Evolutionary conservation across 2,888 invertebrate genomes (phyloP).

Genomic region (Nudaria mundana): DNA sequence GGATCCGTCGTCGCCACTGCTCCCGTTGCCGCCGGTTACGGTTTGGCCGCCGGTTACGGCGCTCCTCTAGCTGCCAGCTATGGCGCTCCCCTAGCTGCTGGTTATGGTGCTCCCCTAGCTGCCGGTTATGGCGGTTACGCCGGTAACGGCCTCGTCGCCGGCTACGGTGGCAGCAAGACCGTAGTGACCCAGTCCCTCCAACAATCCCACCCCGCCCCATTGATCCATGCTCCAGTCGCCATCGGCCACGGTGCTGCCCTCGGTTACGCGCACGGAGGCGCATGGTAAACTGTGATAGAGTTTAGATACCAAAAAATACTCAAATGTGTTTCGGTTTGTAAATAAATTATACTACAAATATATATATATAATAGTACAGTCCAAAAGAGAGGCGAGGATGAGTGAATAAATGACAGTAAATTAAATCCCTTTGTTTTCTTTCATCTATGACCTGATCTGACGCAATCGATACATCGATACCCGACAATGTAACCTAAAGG

Average conservation of each 20-base stretch:
- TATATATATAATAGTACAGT: slow-evolving; percentile 56
- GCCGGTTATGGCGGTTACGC: slow-evolving; percentile 29
- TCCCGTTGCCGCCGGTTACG: slow-evolving; percentile 28
- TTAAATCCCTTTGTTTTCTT: slow-evolving; percentile 27
- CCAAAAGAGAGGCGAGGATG: slow-evolving; percentile 71
- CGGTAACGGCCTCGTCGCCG: slow-evolving; percentile 34
- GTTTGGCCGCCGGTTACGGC: slow-evolving; percentile 26
- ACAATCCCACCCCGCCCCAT: slow-evolving; percentile 65
- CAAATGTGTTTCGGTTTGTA: slow-evolving; percentile 65
- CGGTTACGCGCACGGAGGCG: slow-evolving; percentile 38
- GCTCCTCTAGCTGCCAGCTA: slow-evolving; percentile 37
- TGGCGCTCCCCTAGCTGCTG: slow-evolving; percentile 39
- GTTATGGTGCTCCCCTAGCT: slow-evolving; percentile 30
- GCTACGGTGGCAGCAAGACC: slow-evolving; percentile 44
- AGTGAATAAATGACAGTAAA: slow-evolving; percentile 74
- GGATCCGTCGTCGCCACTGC: slow-evolving; percentile 35
- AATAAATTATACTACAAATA: slow-evolving; percentile 64
- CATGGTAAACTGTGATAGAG: slow-evolving; percentile 75
- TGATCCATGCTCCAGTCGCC: slow-evolving; percentile 31
- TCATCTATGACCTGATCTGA: slow-evolving; percentile 4
- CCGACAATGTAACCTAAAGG: slow-evolving; percentile 3
- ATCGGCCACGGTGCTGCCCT: slow-evolving; percentile 38
- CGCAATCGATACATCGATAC: slow-evolving; percentile 6
- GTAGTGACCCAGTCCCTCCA: slow-evolving; percentile 61
- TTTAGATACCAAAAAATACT: slow-evolving; percentile 72